Conservation (phyloP, 2,113 vertebrate species). For the human region DNA sequence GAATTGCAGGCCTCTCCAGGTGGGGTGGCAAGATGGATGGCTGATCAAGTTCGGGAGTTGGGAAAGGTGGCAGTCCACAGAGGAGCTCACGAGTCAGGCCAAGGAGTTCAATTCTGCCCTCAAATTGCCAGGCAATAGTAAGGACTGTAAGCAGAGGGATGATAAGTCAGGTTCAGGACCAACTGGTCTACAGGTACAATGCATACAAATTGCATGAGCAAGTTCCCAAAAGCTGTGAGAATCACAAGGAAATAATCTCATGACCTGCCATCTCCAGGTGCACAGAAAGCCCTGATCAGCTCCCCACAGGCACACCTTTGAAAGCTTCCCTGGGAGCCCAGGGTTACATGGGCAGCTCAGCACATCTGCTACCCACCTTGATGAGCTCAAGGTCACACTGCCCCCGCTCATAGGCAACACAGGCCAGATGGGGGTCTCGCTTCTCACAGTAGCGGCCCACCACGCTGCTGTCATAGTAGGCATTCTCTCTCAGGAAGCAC, state of each 20-base stretch:
- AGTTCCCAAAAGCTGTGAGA: neutral
- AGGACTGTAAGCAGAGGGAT: neutral
- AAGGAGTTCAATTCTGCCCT: neutral
- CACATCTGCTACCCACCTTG: constrained; percentile 85
- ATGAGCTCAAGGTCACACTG: constrained; percentile 95
- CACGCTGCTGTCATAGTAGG: constrained; percentile 91
- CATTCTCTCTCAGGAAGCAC: constrained; percentile 93
- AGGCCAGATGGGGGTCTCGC: constrained; percentile 94
- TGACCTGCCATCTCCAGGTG: neutral
- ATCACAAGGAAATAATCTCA: neutral
- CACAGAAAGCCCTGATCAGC: no score
- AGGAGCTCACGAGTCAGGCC: neutral
- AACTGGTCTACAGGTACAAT: neutral
- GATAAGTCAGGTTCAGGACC: neutral
- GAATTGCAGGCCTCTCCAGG: neutral
- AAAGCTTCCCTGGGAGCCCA: neutral
- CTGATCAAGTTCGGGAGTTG: neutral
- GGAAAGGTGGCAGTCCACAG: neutral
- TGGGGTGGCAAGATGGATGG: neutral
- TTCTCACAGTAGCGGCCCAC: constrained; percentile 95
- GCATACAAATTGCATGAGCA: neutral
- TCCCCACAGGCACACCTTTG: neutral
- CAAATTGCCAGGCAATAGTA: neutral
- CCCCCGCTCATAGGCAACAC: constrained; percentile 92
- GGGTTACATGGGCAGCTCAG: neutral